Evolutionary conservation across 2,113 vertebrate genomes (phyloP).

Genomic region (Girardinichthys multiradiatus): DNA sequence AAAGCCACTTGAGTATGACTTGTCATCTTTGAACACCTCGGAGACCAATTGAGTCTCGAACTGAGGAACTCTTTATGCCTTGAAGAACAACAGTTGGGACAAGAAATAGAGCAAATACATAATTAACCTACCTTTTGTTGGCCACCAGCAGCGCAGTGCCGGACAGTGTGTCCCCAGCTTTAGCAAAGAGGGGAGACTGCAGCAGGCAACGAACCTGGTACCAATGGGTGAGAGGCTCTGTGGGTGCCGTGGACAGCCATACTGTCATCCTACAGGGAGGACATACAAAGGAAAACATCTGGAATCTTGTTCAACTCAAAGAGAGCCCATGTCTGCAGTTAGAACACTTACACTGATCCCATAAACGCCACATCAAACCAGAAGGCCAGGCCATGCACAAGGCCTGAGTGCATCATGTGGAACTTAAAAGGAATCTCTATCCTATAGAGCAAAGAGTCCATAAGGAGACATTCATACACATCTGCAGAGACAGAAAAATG

Average conservation of each 20-base stretch:
- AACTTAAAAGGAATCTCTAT: constrained; percentile 98
- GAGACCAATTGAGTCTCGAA: too few relatives aligned
- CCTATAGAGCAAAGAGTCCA: constrained; percentile 67
- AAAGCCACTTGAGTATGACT: too few relatives aligned
- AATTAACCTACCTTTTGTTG: constrained; percentile 87
- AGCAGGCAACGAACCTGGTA: constrained; percentile 95
- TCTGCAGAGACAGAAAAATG: too few relatives aligned
- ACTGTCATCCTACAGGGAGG: constrained; percentile 86
- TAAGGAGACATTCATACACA: not conserved
- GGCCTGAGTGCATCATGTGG: constrained; percentile 94
- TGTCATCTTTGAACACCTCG: too few relatives aligned
- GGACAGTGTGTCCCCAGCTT: constrained; percentile 94
- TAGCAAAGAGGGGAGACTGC: constrained; percentile 94
- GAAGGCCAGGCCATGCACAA: constrained; percentile 94
- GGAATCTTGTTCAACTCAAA: not conserved
- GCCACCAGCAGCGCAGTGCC: constrained; percentile 91
- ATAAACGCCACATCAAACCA: constrained; percentile 97
- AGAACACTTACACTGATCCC: constrained; percentile 87
- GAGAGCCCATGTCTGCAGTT: not conserved
- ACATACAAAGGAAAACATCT: not conserved
- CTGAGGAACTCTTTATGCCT: too few relatives aligned
- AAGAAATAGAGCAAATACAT: accelerated
- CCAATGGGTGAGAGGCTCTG: constrained; percentile 95
- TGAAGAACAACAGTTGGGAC: too few relatives aligned
- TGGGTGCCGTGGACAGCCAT: constrained; percentile 94